Conservation (phyloP, 2,888 invertebrate species). For the Drosophila fungiperda region DNA sequence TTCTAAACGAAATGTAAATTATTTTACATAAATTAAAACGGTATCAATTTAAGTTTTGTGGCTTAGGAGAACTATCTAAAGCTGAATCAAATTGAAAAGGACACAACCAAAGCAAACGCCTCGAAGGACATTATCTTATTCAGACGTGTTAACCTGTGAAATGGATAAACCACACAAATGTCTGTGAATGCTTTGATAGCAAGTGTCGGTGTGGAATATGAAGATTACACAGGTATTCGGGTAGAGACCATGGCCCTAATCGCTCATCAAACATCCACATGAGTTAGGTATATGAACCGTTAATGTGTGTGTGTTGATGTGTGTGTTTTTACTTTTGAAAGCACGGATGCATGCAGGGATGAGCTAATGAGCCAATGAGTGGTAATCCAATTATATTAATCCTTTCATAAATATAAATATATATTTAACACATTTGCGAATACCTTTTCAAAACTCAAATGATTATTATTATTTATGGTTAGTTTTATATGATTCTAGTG, state of each 20-base stretch:
- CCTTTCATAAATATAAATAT: neutral
- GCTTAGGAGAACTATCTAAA: conserved; percentile 1
- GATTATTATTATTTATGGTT: neutral
- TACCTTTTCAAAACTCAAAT: neutral
- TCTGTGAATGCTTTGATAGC: conserved; percentile 55
- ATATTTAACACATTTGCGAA: neutral
- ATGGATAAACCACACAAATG: conserved; percentile 46
- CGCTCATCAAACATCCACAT: neutral
- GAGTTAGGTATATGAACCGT: neutral
- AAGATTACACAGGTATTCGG: conserved; percentile 18
- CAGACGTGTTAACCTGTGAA: conserved; percentile 51
- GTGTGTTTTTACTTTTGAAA: neutral
- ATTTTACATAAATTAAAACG: neutral
- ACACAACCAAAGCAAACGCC: conserved; percentile 39
- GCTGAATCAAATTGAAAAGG: conserved; percentile 27
- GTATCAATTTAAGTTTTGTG: neutral
- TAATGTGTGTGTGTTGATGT: conserved; percentile 9
- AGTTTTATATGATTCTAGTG: no score
- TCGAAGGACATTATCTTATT: conserved; percentile 29
- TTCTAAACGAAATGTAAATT: neutral
- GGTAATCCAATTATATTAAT: neutral
- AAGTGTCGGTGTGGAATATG: conserved; percentile 48
- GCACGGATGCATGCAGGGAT: neutral
- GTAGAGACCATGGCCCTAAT: neutral
- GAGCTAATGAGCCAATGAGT: conserved; percentile 1